Percentiles rank a stretch among this genome's conserved stretches.
Evolutionary conservation across 2,888 invertebrate genomes (phyloP).

Genomic region (Mythimna lalbum): DNA sequence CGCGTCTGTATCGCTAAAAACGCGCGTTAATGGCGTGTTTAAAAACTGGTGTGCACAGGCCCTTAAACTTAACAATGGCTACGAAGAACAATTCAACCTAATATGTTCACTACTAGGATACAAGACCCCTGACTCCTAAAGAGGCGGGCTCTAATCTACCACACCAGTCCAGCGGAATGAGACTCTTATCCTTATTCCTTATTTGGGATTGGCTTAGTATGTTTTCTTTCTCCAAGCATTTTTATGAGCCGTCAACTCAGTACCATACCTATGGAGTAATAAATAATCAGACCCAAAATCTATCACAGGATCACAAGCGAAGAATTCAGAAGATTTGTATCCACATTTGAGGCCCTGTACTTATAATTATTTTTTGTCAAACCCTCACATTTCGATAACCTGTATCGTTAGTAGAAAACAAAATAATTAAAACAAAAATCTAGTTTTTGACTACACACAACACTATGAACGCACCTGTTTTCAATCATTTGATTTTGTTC

Average conservation of each 20-base stretch:
- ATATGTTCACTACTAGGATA: no score
- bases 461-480: constrained; percentile 45
- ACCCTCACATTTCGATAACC: background rate
- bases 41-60: no score
- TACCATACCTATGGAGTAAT: background rate
- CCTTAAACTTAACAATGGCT: no score
- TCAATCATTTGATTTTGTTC: constrained; percentile 4
- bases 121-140: no score
- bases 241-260: background rate
- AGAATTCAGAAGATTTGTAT: background rate
- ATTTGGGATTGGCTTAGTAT: no score
- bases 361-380: background rate
- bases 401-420: background rate
- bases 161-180: no score
- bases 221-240: background rate
- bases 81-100: no score
- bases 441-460: background rate
- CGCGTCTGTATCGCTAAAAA: no score
- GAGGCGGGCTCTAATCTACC: no score
- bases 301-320: background rate
- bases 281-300: background rate
- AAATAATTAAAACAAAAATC: background rate
- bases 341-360: background rate
- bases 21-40: no score
- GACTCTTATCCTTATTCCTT: no score